A percentile compares a stretch with the other conserved stretches of the same genome.
Conservation (phyloP, 2,888 invertebrate species). For the Orthosia cruda region DNA sequence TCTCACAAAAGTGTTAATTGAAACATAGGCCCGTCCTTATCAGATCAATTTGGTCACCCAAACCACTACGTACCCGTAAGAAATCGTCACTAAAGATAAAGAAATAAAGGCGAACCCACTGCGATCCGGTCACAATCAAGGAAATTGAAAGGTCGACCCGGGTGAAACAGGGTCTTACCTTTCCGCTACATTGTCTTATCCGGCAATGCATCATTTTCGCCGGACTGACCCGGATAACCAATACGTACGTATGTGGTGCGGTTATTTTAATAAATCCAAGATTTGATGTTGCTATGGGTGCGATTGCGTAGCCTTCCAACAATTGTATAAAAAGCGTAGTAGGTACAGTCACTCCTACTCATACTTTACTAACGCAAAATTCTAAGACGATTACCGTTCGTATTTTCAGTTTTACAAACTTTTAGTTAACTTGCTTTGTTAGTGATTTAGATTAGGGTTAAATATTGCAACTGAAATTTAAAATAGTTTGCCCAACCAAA, state of each 20-base stretch:
- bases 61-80: constrained; percentile 66
- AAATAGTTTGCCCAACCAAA: too few relatives aligned
- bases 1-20: constrained; percentile 36
- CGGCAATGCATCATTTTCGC: constrained; percentile 85
- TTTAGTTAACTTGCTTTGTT: too few relatives aligned
- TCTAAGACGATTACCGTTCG: background rate
- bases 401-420: too few relatives aligned
- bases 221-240: constrained; percentile 77
- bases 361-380: background rate
- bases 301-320: background rate
- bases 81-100: constrained; percentile 79
- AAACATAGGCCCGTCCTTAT: constrained; percentile 36
- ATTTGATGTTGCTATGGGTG: constrained; percentile 59
- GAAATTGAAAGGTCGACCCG: constrained; percentile 89
- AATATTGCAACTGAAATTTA: too few relatives aligned
- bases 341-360: background rate
- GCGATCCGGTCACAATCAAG: constrained; percentile 80
- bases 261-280: constrained; percentile 81
- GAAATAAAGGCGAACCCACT: constrained; percentile 76
- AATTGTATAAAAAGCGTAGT: background rate
- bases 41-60: constrained; percentile 58
- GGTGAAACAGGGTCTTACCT: constrained; percentile 75
- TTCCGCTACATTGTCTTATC: constrained; percentile 86
- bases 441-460: too few relatives aligned
- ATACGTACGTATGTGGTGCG: constrained; percentile 72